Evolutionary conservation across 2,888 invertebrate genomes (phyloP), one percentile per base, ranked within the genome.

Genomic region (Papilio gigon): DNA sequence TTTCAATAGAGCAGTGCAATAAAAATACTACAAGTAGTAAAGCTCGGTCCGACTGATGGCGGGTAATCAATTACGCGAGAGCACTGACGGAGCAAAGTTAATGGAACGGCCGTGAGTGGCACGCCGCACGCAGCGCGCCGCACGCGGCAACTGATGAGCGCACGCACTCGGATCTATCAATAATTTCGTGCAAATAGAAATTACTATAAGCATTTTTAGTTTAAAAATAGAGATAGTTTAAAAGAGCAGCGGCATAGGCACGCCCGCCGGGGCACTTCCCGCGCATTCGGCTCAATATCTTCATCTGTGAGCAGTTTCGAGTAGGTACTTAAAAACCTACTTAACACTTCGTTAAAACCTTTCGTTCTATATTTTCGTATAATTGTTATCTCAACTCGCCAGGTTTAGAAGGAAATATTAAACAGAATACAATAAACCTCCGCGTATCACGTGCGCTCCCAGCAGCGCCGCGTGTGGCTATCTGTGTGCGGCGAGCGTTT

Each of bases 51-150:
- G 30, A n/a, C 53, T 9, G 27, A 30, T 17, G 53, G 30, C 27
- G 6, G 53, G n/a, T 53, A 53, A 53, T 53, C 53, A 53, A 53
- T 53, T 40, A 40, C 59, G 35, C 20, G 35, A 35, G 59, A 35
- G 59, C 25, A 53, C 53, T 53, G 30, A 30, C 9, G n/a, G 27
- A 30, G 53, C 53, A 53, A 53, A 53, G 30, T 53, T 53, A 53
- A 53, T 53, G 30, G 27, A 30, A 53, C 17, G n/a, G 8, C 50
- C 27, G n/a, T n/a, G 4, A n/a, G n/a, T n/a, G n/a, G 27, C 14
- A 9, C 53, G 3, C 53, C 9, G 6, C 25, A 2, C n/a, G 30
- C 25, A 2, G 1, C 22, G 5, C 14, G 14, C 12, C 3, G 30
- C 25, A 44, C 44, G 12, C 2, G 8, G 27, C 53, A n/a, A 53